Evolutionary conservation across 2,888 invertebrate genomes (phyloP).

Genomic region (Acronicta leporina): DNA sequence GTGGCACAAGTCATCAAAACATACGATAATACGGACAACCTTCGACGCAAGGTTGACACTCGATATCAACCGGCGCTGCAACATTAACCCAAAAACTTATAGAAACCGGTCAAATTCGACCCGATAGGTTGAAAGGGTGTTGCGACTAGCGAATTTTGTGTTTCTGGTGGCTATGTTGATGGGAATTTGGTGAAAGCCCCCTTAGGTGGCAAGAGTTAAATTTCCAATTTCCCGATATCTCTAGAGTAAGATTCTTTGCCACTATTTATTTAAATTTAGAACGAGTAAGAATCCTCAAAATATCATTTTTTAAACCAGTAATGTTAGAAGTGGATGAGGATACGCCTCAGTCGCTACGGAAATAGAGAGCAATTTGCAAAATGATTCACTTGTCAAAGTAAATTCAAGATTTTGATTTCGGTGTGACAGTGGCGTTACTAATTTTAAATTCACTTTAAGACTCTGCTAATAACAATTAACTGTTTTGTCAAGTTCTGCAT

Average conservation of each 20-base stretch:
- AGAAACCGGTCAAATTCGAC: conserved; percentile 57
- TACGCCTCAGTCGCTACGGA: conserved; percentile 6
- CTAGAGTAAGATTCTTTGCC: not conserved
- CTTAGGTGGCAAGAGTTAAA: not conserved
- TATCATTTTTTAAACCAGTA: no score
- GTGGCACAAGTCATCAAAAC: conserved; percentile 53
- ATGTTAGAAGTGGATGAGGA: not conserved
- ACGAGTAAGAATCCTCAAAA: no score
- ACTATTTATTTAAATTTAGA: not conserved
- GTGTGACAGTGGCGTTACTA: conserved; percentile 36
- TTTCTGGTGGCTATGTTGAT: not conserved
- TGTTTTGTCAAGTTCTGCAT: conserved; percentile 31
- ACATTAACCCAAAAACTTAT: conserved; percentile 65
- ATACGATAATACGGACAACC: conserved; percentile 59
- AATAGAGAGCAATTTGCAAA: conserved; percentile 25
- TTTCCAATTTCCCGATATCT: not conserved
- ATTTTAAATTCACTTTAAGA: conserved; percentile 44
- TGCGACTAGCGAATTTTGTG: conserved; percentile 28
- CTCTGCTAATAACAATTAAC: conserved; percentile 33
- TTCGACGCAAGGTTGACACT: conserved; percentile 64
- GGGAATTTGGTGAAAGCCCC: conserved; percentile 13
- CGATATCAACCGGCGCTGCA: conserved; percentile 56
- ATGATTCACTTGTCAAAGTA: conserved; percentile 32
- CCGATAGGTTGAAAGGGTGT: conserved; percentile 24
- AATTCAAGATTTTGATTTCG: conserved; percentile 33